A percentile compares a stretch with the other conserved stretches of the same genome.
Conservation (phyloP, 2,888 invertebrate genomes). For the Erebia aethiops region DNA sequence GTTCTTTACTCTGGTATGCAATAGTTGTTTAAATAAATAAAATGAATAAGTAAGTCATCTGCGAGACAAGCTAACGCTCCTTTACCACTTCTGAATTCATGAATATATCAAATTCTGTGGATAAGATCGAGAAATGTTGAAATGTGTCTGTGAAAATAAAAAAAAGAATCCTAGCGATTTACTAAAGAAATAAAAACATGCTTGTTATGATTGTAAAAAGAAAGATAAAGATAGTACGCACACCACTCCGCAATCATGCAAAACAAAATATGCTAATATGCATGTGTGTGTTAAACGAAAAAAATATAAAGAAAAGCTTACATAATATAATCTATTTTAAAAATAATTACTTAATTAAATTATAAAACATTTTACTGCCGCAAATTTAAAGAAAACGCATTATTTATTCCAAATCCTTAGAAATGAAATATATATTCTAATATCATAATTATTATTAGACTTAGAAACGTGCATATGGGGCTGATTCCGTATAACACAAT, state of each 20-base stretch:
- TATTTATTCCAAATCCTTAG: too few relatives aligned
- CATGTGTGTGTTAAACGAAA: constrained; percentile 66
- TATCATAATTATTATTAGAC: too few relatives aligned
- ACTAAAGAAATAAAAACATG: constrained; percentile 10
- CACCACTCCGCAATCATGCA: constrained; percentile 25
- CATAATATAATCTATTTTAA: not conserved
- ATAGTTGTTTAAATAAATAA: too few relatives aligned
- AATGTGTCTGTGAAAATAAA: not conserved
- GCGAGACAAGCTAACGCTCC: too few relatives aligned
- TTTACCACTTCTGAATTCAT: too few relatives aligned
- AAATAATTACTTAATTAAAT: not conserved
- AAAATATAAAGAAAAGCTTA: constrained; percentile 38
- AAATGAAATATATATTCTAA: too few relatives aligned
- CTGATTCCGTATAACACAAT: too few relatives aligned
- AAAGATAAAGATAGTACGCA: not conserved
- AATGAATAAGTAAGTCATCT: too few relatives aligned
- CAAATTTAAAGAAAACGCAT: constrained; percentile 14
- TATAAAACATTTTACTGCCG: not conserved
- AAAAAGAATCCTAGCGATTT: not conserved
- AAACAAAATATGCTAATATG: constrained; percentile 57
- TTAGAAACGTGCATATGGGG: too few relatives aligned
- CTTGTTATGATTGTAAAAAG: constrained; percentile 2
- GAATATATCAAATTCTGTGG: too few relatives aligned
- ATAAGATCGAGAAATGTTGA: not conserved
- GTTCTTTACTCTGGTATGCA: too few relatives aligned